A percentile compares a stretch with the other conserved stretches of the same genome.
phyloP scores from a whole-genome alignment of 2,113 vertebrate genomes.

The Petroica traversi region DNA sequence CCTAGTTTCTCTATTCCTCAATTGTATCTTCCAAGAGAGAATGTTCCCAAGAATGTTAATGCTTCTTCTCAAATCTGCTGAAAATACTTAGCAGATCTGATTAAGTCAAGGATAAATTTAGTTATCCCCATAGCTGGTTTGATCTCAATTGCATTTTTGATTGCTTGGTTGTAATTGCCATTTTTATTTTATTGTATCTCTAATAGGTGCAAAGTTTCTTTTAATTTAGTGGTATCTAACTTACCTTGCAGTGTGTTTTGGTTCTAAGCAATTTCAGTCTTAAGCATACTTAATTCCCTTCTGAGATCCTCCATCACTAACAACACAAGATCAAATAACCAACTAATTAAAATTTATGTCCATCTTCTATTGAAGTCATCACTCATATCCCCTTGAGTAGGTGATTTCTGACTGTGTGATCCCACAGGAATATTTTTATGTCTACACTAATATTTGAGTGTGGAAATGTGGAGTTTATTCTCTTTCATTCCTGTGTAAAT shows the following conservation, averaged over 20 bases:
- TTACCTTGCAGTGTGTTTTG: conserved; percentile 55
- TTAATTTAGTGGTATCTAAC: conserved; percentile 52
- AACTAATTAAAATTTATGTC: conserved; percentile 74
- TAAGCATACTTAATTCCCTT: conserved; percentile 73
- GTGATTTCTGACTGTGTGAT: conserved; percentile 50
- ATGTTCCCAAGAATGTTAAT: background rate
- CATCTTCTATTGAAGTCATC: conserved; percentile 60
- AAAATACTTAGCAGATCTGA: background rate
- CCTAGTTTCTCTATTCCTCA: background rate
- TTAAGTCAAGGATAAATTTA: conserved; percentile 14
- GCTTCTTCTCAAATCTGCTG: background rate
- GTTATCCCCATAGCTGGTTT: background rate
- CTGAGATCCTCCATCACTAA: conserved; percentile 60
- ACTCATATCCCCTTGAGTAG: conserved; percentile 51
- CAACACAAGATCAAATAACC: conserved; percentile 70
- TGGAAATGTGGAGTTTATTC: conserved; percentile 41
- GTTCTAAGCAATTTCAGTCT: conserved; percentile 66
- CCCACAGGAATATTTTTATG: conserved; percentile 57
- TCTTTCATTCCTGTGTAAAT: conserved; percentile 41
- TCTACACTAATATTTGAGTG: conserved; percentile 29
- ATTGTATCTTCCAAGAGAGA: background rate
- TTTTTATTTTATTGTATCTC: conserved; percentile 32
- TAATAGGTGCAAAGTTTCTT: conserved; percentile 44
- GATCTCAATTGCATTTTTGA: background rate
- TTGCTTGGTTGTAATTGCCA: background rate